Percentiles rank a stretch among this genome's conserved stretches.
These are phyloP conservation scores for Fistularia tabacaria DNA, from an alignment of 2,797 vertebrate genomes.

Conservation along the genomic window DNA sequence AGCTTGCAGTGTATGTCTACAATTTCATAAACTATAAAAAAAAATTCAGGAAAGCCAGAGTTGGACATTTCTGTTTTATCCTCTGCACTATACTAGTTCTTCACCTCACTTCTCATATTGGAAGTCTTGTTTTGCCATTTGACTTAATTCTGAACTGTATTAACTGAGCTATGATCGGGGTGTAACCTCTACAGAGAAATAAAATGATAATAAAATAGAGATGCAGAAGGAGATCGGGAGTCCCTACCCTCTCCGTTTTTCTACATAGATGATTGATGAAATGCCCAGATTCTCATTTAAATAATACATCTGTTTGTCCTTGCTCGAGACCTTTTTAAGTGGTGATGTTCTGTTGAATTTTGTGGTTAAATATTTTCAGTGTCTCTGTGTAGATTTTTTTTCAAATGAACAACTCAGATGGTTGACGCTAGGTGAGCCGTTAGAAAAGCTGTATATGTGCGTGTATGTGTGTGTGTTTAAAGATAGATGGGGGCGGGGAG, in stretches of 20 bases:
- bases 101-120: slow-evolving; percentile 15
- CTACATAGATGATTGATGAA: slow-evolving; percentile 71
- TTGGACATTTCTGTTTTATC: slow-evolving; percentile 16
- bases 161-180: slow-evolving; percentile 9
- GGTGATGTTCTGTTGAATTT: slow-evolving; percentile 30
- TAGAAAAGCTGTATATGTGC: slow-evolving; percentile 33
- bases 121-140: slow-evolving; percentile 11
- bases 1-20: slow-evolving; percentile 2
- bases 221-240: slow-evolving; percentile 1
- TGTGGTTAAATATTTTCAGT: slow-evolving; percentile 15
- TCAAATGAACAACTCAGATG: slow-evolving; percentile 24
- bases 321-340: slow-evolving; percentile 42
- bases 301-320: slow-evolving; percentile 60
- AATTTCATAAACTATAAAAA: slow-evolving; percentile 3
- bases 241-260: slow-evolving; percentile 24
- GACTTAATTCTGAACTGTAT: slow-evolving; percentile 2
- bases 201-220: slow-evolving; percentile 13
- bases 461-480: slow-evolving; percentile 22
- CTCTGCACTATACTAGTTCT: slow-evolving; percentile 16
- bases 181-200: slow-evolving; percentile 8
- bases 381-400: slow-evolving; percentile 23
- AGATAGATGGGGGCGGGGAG: slow-evolving; percentile 58
- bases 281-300: slow-evolving; percentile 61
- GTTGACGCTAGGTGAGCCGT: slow-evolving; percentile 38
- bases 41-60: slow-evolving; percentile 12